Evolutionary conservation across 1,140 invertebrate species (phyloP).

Genomic region (Saccostrea cuccullata): DNA sequence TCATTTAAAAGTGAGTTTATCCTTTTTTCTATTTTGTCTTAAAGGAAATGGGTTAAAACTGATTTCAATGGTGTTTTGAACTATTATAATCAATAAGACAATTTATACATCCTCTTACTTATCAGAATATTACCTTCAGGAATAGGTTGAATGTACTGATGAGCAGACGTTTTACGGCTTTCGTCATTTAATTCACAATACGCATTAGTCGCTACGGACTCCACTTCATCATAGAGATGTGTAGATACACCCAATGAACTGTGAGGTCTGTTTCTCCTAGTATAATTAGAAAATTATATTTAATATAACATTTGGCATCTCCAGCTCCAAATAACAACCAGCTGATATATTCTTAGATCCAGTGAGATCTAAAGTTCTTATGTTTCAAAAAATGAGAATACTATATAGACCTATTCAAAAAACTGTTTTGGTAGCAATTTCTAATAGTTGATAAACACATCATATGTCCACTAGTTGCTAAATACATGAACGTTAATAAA

Average conservation of each 20-base stretch:
- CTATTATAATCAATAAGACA: too few species aligned
- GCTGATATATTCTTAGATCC: background rate
- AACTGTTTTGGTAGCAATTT: too few species aligned
- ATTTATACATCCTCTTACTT: background rate
- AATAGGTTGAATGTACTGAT: slow-evolving; percentile 16
- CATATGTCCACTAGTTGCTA: too few species aligned
- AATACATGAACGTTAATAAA: too few species aligned
- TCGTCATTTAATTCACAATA: slow-evolving; percentile 7
- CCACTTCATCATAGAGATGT: slow-evolving; percentile 2
- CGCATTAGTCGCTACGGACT: background rate
- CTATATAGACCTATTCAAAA: too few species aligned
- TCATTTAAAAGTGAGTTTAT: too few species aligned
- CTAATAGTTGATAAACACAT: too few species aligned
- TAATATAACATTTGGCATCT: background rate
- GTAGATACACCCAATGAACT: slow-evolving; percentile 16
- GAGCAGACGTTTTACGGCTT: background rate
- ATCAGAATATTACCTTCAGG: background rate
- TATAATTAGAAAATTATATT: background rate
- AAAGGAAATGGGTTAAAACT: too few species aligned
- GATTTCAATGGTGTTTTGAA: too few species aligned
- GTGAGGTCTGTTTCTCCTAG: background rate
- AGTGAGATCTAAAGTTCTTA: too few species aligned
- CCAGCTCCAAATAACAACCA: background rate
- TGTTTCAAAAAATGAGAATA: too few species aligned
- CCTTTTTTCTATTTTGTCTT: too few species aligned